Evolutionary conservation across 2,797 vertebrate species (phyloP), one percentile per base, ranked within the genome.

Genomic region (Sciurus vulgaris): DNA sequence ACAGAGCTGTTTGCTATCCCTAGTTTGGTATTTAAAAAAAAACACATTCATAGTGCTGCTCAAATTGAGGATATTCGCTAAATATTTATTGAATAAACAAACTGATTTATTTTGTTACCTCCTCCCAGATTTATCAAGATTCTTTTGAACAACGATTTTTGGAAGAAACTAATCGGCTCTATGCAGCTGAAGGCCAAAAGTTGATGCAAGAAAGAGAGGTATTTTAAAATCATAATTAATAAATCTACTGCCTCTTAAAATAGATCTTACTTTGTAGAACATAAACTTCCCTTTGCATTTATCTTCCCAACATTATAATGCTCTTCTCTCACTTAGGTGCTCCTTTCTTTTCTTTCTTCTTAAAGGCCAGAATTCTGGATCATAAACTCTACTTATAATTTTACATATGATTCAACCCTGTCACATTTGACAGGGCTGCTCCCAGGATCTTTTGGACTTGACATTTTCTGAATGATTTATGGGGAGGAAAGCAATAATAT

Each of bases 161-260:
- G 98, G 99, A 99, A 98, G 99, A 99, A 99, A 99, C 99, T 18
- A 99, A 99, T 98, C 99, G 99, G 0, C 98, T 99, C 65, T 99
- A 99, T 28, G 99, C 99, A 95, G 99, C 99, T 88, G 99, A 99
- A 98, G 99, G 99, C 96, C 99, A 99, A 98, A 99, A 99, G 97
- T 99, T 99, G 96, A 99, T 99, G 99, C 99, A 99, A 98, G 99
- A 99, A 98, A 98, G 99, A 99, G 99, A 99, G 99, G 99, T 99
- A 99, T 97, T 97, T 97, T 63, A 35, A 91, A 70, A 85, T 93
- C 76, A n/a, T 61, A 35, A 65, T 26, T 94, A 35, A 77, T 20
- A 20, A 91, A 91, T 73, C 7, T 17, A 26, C 17, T 79, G 24
- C 90, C 82, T 93, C 49, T 83, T 69, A 79, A 7, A 82, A 14